Evolutionary conservation across 1,140 invertebrate species (phyloP), one percentile per base, ranked within the genome.

Genomic region (Drosophila persimilis): DNA sequence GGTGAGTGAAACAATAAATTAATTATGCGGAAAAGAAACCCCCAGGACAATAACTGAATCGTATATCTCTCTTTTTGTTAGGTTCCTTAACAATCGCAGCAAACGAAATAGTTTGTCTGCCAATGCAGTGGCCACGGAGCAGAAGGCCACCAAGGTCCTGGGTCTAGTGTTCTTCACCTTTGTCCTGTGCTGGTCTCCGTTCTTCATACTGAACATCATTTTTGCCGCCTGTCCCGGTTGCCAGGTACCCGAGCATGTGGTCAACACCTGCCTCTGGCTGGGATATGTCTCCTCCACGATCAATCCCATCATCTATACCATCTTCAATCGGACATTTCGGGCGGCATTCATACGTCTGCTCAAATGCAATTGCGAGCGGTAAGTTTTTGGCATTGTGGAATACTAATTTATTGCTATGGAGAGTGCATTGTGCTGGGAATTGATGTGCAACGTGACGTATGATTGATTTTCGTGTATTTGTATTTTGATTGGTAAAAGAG

Each of bases 141-240:
- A 97, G 89, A 97, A 97, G 83, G 80, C 80, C 35, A 95, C 95
- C 61, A 97, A 97, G 91, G 91, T 97, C 0, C 92, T 98, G 1
- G 97, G 97, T 1, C 92, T 98, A 2, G 96, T 98, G 0, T 98
- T 98, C 92, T 96, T 97, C 91, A 96, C 96, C 0, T 98, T 98
- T 90, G 97, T 98, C 11, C 92, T 97, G 4, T 97, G 97, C 85
- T 98, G 97, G 97, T 94, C 96, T 2, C 97, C 97, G 0, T 98
- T 98, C 91, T 98, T 98, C 91, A 92, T 96, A 24, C 92, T 97
- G 44, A 98, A 98, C 92, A 95, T 97, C 13, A 90, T 97, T 8
- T 96, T 96, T 71, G 96, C 95, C 6, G 93, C 95, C 1, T 96
- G 95, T 83, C 95, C 95, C 0, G 92, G 93, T 46, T 95, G 95